Conservation (phyloP, 2,113 vertebrate genomes). For the Pleuronectes platessa region DNA sequence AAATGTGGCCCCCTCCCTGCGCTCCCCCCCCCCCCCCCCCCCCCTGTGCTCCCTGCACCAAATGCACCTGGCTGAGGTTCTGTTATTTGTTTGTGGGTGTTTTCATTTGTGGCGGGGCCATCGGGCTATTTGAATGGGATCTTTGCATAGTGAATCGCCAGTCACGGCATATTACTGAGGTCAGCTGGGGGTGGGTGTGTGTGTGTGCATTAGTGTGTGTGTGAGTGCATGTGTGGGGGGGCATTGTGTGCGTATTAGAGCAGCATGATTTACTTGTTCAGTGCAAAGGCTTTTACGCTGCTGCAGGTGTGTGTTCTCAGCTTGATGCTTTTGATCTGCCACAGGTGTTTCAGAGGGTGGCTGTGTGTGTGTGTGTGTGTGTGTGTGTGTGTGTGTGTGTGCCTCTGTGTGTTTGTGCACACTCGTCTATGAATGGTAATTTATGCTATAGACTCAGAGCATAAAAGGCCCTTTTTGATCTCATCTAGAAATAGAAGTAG, state of each 20-base stretch:
- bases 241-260: slow-evolving; percentile 28
- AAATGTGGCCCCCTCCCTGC: neutral
- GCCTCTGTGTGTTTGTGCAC: slow-evolving; percentile 3
- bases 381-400: slow-evolving; percentile 11
- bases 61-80: slow-evolving; percentile 44
- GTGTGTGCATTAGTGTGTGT: slow-evolving; percentile 8
- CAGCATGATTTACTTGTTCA: slow-evolving; percentile 63
- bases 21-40: neutral
- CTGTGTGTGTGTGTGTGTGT: slow-evolving; percentile 4
- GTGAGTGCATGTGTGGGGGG: neutral
- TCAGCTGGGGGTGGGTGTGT: slow-evolving; percentile 23
- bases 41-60: neutral
- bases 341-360: slow-evolving; percentile 57
- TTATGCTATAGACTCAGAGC: slow-evolving; percentile 43
- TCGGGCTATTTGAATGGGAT: slow-evolving; percentile 56
- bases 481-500: slow-evolving; percentile 48
- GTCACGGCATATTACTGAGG: slow-evolving; percentile 43
- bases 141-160: slow-evolving; percentile 60
- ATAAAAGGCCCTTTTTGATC: slow-evolving; percentile 44
- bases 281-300: slow-evolving; percentile 31
- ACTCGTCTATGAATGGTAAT: slow-evolving; percentile 48
- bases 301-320: slow-evolving; percentile 69
- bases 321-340: slow-evolving; percentile 65
- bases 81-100: slow-evolving; percentile 47
- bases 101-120: slow-evolving; percentile 28